phyloP scores from a whole-genome alignment of 2,113 vertebrate species.

The Amphiprion percula region DNA sequence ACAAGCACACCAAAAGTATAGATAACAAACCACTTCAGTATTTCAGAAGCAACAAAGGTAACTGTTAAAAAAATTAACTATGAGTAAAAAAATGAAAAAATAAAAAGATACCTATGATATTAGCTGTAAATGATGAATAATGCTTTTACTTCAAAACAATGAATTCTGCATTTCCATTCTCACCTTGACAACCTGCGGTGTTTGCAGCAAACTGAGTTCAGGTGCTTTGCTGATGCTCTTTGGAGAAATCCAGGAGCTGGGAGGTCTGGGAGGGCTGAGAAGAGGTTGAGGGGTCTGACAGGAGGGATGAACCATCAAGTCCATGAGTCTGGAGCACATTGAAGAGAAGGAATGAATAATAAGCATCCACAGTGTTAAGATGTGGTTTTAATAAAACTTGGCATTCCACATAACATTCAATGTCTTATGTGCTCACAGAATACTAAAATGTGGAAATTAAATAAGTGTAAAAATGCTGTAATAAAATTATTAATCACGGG shows the following conservation, averaged over 20 bases:
- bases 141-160: neutral
- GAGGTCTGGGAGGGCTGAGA: slow-evolving; percentile 75
- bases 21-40: neutral
- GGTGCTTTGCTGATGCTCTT: slow-evolving; percentile 81
- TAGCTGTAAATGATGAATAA: neutral
- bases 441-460: no score
- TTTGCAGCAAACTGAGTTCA: slow-evolving; percentile 91
- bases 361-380: neutral
- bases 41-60: neutral
- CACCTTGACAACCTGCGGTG: slow-evolving; percentile 94
- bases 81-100: neutral
- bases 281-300: slow-evolving; percentile 71
- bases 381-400: neutral
- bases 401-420: neutral
- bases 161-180: slow-evolving; percentile 28
- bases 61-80: neutral
- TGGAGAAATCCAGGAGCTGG: slow-evolving; percentile 73
- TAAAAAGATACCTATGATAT: neutral
- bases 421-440: neutral
- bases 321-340: slow-evolving; percentile 83
- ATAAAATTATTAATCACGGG: neutral
- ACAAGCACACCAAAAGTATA: neutral
- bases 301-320: slow-evolving; percentile 88
- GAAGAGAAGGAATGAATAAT: slow-evolving; percentile 1
- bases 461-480: neutral